Conservation (phyloP, 2,113 vertebrate genomes). For the Sebastes fasciatus region DNA sequence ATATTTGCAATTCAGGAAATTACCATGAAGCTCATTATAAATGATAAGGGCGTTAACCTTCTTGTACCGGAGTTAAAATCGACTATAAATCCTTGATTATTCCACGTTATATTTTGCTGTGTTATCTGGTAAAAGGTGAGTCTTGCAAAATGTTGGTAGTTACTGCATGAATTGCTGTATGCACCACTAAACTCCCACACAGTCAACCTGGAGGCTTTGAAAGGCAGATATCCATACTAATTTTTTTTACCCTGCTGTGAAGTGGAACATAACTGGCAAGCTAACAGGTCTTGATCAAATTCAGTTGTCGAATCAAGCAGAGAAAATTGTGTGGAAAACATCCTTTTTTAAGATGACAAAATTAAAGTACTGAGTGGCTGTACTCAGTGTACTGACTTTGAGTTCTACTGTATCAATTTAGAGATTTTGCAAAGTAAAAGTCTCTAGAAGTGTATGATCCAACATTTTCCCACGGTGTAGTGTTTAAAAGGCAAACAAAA, state of each 20-base stretch:
- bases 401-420: too few relatives aligned
- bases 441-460: too few relatives aligned
- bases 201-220: background rate
- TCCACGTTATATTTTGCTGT: background rate
- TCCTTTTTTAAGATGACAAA: background rate
- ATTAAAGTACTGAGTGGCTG: background rate
- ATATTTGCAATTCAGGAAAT: background rate
- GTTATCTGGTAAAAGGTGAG: too few relatives aligned
- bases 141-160: background rate
- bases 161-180: background rate
- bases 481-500: too few relatives aligned
- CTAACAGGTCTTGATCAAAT: background rate
- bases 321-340: too few relatives aligned
- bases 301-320: background rate
- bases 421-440: too few relatives aligned
- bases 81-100: background rate
- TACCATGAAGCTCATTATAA: background rate
- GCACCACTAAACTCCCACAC: background rate
- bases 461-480: too few relatives aligned
- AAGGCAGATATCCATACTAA: background rate
- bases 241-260: background rate
- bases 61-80: background rate
- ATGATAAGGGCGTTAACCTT: background rate
- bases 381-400: too few relatives aligned
- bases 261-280: background rate